These are phyloP conservation scores for Napeogenes sylphis DNA, from an alignment of 2,888 invertebrate species.

Conservation along the genomic window DNA sequence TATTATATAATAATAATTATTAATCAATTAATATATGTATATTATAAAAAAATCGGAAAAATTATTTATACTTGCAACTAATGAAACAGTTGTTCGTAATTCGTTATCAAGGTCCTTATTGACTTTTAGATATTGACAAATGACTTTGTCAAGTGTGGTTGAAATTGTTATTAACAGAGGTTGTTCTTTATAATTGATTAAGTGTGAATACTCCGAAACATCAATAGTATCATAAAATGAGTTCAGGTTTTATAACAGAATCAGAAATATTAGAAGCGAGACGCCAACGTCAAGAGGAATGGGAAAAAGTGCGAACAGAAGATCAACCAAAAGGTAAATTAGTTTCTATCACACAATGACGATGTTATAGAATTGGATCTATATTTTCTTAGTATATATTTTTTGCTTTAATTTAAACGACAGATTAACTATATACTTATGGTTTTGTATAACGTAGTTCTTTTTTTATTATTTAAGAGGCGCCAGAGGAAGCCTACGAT, in stretches of 20 bases:
- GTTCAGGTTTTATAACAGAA: slow-evolving; percentile 95
- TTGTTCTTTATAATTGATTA: background rate
- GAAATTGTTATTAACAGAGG: slow-evolving; percentile 1
- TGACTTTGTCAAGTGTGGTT: background rate
- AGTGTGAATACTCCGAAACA: background rate
- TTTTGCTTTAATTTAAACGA: background rate
- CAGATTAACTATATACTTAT: background rate
- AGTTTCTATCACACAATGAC: slow-evolving; percentile 6
- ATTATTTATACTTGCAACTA: background rate
- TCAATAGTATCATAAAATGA: slow-evolving; percentile 75
- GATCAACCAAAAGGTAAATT: slow-evolving; percentile 90
- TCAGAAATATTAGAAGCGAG: slow-evolving; percentile 89
- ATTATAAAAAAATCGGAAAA: too few species aligned
- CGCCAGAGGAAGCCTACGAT: slow-evolving; percentile 90
- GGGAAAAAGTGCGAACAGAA: slow-evolving; percentile 95
- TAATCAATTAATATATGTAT: too few species aligned
- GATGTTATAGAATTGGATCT: background rate
- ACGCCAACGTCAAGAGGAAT: slow-evolving; percentile 92
- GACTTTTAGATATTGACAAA: slow-evolving; percentile 3
- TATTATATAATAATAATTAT: too few species aligned
- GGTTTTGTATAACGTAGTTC: slow-evolving; percentile 20
- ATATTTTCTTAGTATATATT: background rate
- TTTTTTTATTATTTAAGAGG: slow-evolving; percentile 77
- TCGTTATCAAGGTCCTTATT: slow-evolving; percentile 5
- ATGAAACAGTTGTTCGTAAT: too few species aligned